Conservation (phyloP, 2,113 vertebrate genomes). For the Coreoperca whiteheadi region DNA sequence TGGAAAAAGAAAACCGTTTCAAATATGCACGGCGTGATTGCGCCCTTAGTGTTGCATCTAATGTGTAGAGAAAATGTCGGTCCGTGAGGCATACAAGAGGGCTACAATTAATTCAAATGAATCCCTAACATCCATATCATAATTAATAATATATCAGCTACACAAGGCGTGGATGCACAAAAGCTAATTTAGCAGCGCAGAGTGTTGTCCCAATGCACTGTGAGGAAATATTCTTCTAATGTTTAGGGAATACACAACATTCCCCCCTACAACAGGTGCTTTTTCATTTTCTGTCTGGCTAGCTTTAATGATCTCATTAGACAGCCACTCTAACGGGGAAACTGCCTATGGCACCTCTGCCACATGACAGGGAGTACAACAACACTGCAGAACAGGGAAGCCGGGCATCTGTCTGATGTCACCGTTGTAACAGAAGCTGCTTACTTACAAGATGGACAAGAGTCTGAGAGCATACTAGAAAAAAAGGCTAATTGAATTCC, state of each 20-base stretch:
- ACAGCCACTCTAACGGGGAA: slow-evolving; percentile 54
- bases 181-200: slow-evolving; percentile 70
- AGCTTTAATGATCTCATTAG: slow-evolving; percentile 83
- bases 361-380: slow-evolving; percentile 51
- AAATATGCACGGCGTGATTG: slow-evolving; percentile 9
- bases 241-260: slow-evolving; percentile 73
- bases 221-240: slow-evolving; percentile 58
- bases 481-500: slow-evolving; percentile 72
- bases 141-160: slow-evolving; percentile 66
- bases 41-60: not conserved
- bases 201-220: slow-evolving; percentile 33
- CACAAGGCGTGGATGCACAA: slow-evolving; percentile 45
- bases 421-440: slow-evolving; percentile 52
- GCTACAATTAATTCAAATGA: slow-evolving; percentile 68
- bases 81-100: slow-evolving; percentile 27
- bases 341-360: slow-evolving; percentile 51
- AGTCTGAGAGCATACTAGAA: slow-evolving; percentile 19
- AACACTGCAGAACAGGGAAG: slow-evolving; percentile 38
- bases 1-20: not conserved
- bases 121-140: slow-evolving; percentile 54
- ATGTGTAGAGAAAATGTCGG: slow-evolving; percentile 5
- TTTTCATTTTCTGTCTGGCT: slow-evolving; percentile 78
- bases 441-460: slow-evolving; percentile 57
- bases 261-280: slow-evolving; percentile 76
- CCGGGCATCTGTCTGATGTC: slow-evolving; percentile 59